Percentiles rank a stretch among this genome's conserved stretches.
phyloP scores from a whole-genome alignment of 92 coral and sea anemone species.

The Desmophyllum pertusum region DNA sequence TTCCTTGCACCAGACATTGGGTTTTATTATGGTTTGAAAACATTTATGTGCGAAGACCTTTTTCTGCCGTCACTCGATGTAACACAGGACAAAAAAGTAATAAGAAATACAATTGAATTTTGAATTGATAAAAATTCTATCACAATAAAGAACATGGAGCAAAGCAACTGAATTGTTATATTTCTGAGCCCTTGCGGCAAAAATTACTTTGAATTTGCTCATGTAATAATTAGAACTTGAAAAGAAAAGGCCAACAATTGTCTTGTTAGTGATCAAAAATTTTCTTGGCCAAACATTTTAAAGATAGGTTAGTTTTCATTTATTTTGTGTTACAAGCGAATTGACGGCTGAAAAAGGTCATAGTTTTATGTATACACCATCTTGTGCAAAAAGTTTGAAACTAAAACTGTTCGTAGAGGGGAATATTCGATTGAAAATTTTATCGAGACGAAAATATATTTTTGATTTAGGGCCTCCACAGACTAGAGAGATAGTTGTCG shows the following conservation, averaged over 20 bases:
- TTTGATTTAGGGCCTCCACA: no score
- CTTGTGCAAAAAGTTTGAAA: neutral
- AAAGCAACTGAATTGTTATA: neutral
- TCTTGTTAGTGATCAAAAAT: no score
- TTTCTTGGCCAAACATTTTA: no score
- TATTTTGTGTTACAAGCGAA: neutral
- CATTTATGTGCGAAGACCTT: neutral
- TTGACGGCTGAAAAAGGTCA: neutral
- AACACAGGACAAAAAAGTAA: neutral
- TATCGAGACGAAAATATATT: neutral
- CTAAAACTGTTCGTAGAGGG: neutral
- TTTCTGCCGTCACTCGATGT: neutral
- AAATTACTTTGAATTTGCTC: neutral
- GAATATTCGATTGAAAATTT: neutral
- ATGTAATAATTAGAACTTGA: no score
- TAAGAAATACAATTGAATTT: neutral
- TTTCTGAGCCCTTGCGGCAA: neutral
- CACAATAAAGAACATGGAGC: neutral
- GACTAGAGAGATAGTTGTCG: no score
- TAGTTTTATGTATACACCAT: neutral
- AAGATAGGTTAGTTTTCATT: no score
- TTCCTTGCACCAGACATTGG: conserved; percentile 1
- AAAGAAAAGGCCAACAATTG: no score
- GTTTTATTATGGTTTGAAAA: neutral
- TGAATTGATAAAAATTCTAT: no score